phyloP scores from a whole-genome alignment of 2,888 invertebrate species.

The Heliconius ethilla region DNA sequence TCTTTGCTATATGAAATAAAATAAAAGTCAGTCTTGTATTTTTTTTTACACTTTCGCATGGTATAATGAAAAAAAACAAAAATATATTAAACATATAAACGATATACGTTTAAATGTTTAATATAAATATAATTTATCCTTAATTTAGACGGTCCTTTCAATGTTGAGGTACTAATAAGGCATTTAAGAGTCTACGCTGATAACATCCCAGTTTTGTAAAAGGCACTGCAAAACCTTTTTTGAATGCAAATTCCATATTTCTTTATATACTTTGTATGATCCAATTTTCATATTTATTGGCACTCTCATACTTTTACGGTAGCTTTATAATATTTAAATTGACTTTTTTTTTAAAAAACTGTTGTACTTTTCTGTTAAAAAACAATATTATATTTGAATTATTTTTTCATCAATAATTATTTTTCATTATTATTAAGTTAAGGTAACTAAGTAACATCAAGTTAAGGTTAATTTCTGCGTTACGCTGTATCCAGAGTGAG shows the following conservation, averaged over 20 bases:
- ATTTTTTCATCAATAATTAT: too few species aligned
- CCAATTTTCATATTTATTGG: constrained; percentile 13
- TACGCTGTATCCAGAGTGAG: too few species aligned
- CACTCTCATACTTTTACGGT: neutral
- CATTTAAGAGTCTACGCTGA: neutral
- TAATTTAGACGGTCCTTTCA: too few species aligned
- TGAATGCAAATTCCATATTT: neutral
- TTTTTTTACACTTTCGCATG: too few species aligned
- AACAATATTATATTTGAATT: neutral
- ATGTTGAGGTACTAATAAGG: neutral
- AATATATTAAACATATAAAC: too few species aligned
- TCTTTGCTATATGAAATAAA: too few species aligned
- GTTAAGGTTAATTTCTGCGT: too few species aligned
- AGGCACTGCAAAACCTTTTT: neutral
- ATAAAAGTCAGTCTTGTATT: too few species aligned
- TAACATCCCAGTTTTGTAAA: neutral
- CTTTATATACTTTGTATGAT: neutral
- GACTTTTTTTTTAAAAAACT: neutral
- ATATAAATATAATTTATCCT: neutral
- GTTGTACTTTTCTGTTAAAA: neutral
- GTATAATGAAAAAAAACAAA: too few species aligned
- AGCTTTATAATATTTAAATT: constrained; percentile 1
- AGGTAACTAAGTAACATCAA: too few species aligned
- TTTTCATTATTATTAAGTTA: too few species aligned
- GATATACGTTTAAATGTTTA: too few species aligned